Conservation (phyloP, 1,140 invertebrate species). For the Cepaea nemoralis region DNA sequence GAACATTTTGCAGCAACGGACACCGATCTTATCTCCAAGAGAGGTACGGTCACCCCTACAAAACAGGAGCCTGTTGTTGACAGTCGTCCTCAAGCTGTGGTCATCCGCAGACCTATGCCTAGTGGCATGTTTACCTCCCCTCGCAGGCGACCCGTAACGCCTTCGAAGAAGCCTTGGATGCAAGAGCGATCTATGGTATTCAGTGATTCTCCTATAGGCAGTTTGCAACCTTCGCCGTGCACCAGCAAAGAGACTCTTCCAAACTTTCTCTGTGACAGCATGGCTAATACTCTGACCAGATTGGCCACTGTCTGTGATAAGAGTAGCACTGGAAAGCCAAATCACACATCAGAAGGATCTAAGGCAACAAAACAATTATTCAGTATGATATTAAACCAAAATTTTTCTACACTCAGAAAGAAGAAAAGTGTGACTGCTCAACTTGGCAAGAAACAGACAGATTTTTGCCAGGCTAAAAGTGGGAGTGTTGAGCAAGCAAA, state of each 20-base stretch:
- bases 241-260: neutral
- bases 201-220: conserved; percentile 43
- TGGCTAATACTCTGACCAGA: neutral
- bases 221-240: conserved; percentile 34
- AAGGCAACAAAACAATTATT: neutral
- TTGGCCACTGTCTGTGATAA: neutral
- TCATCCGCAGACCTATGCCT: conserved; percentile 38
- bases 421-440: too few species aligned
- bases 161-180: conserved; percentile 31
- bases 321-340: neutral
- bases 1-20: neutral
- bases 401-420: neutral
- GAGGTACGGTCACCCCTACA: neutral
- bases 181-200: conserved; percentile 44
- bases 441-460: too few species aligned
- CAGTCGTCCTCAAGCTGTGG: conserved; percentile 36
- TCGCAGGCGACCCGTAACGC: conserved; percentile 10
- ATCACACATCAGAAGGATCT: neutral
- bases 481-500: too few species aligned
- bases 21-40: neutral
- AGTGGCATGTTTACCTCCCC: conserved; percentile 45
- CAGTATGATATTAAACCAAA: neutral
- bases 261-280: neutral
- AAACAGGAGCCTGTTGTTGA: neutral
- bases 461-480: too few species aligned